A percentile compares a stretch with the other conserved stretches of the same genome.
phyloP scores from a whole-genome alignment of 2,797 vertebrate species.

The Tinamus major region DNA sequence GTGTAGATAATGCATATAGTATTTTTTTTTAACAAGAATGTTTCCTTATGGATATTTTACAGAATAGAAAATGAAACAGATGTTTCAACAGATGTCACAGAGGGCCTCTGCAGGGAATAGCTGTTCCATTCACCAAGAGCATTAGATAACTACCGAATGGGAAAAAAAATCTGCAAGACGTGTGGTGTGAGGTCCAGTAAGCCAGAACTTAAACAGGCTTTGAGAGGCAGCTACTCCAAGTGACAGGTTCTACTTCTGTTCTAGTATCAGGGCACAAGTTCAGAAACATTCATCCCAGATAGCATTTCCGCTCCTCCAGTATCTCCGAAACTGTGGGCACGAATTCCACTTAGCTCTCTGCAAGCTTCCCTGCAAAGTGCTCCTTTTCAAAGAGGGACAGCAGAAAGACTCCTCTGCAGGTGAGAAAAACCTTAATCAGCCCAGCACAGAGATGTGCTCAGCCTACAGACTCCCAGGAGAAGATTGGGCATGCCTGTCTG shows the following conservation, averaged over 20 bases:
- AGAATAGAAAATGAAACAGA: slow-evolving; percentile 59
- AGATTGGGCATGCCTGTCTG: neutral
- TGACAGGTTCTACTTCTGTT: neutral
- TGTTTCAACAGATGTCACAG: slow-evolving; percentile 74
- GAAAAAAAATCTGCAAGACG: neutral
- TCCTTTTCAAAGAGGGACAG: neutral
- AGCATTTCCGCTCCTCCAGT: neutral
- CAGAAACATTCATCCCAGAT: neutral
- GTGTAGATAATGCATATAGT: slow-evolving; percentile 9
- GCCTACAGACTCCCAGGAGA: neutral
- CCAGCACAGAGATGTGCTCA: neutral
- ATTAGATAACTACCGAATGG: slow-evolving; percentile 10
- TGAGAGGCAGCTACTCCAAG: neutral
- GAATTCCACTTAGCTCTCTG: neutral
- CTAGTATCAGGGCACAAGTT: neutral
- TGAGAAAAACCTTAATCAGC: neutral
- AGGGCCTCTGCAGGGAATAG: slow-evolving; percentile 50
- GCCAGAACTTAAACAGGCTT: slow-evolving; percentile 28
- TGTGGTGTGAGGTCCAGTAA: slow-evolving; percentile 32
- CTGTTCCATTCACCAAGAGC: slow-evolving; percentile 11
- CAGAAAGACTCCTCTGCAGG: neutral
- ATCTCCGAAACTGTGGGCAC: neutral
- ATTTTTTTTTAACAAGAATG: slow-evolving; percentile 21
- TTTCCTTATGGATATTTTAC: slow-evolving; percentile 36
- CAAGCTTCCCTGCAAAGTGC: neutral